Base-by-base conservation (phyloP, 92 coral and sea anemone species). In the Pocillopora meandrina region DNA sequence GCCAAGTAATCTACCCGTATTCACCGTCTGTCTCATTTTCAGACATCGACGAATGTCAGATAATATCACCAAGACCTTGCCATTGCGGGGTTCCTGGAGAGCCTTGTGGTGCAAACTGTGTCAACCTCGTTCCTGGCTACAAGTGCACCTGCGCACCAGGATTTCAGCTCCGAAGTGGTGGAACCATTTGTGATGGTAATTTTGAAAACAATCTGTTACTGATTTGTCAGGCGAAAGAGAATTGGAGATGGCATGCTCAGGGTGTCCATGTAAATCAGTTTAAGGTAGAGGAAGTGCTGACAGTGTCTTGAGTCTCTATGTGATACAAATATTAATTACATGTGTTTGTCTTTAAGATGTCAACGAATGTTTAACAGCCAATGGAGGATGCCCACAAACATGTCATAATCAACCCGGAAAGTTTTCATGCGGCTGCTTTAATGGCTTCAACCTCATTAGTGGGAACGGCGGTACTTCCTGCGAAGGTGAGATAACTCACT, bases 181-280 rank as follows among this genome's bases (percentile, higher is more conserved):
- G 72, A 78, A 78, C 62, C 47, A 65, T 78, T 7, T 78, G 82
- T 4, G 72, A 78, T 56, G 82, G 82, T 78, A 78, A 77, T 21
- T 13, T 13, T 13, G 4, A 42, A 42, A 42, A 7, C 31, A 42
- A 42, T 3, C 52, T 2, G 52, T 42, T 42, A 42, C 52, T 42
- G 52, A 42, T 42, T 42, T 42, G 52, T 42, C 52, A 42, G 8
- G 8, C 8, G 52, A 7, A 42, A 42, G 52, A 42, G 52, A 42
- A 42, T 42, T 7, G 52, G 8, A 42, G 52, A 42, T 0, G 52
- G 52, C 52, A 1, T 42, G 52, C 0, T 42, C 52, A 42, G 52
- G 52, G 52, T 42, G 52, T 42, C 31, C 31, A 26, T 26, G 31
- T 26, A 42, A 42, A 42, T 42, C 52, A 42, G 4, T 42, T 3